These are phyloP conservation scores for Tinea semifulvella DNA, from an alignment of 2,888 invertebrate species.

Conservation along the genomic window DNA sequence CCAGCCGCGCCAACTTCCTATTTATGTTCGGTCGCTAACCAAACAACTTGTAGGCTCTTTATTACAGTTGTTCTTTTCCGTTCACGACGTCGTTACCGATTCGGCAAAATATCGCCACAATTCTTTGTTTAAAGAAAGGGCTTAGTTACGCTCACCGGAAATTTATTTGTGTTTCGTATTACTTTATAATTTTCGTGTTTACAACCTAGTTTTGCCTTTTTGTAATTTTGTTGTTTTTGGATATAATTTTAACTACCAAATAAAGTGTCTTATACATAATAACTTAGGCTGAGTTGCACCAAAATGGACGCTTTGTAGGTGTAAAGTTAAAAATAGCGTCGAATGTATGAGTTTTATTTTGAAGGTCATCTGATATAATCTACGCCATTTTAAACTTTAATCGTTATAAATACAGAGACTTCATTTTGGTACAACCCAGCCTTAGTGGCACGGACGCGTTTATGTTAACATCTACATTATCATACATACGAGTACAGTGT, in stretches of 20 bases:
- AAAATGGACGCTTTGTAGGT: too few relatives aligned
- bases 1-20: slow-evolving; percentile 35
- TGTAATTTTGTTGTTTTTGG: neutral
- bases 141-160: slow-evolving; percentile 5
- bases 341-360: too few relatives aligned
- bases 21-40: slow-evolving; percentile 56
- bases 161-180: slow-evolving; percentile 9
- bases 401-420: too few relatives aligned
- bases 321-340: too few relatives aligned
- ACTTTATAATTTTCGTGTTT: slow-evolving; percentile 21
- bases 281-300: too few relatives aligned
- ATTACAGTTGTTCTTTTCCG: slow-evolving; percentile 63
- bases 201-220: neutral
- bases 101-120: slow-evolving; percentile 51
- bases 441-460: too few relatives aligned
- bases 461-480: too few relatives aligned
- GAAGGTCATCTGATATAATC: too few relatives aligned
- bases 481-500: too few relatives aligned
- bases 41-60: slow-evolving; percentile 65
- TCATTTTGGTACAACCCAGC: too few relatives aligned
- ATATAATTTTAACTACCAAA: neutral
- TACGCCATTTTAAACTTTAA: too few relatives aligned
- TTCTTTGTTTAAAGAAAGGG: slow-evolving; percentile 17
- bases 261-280: too few relatives aligned
- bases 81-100: slow-evolving; percentile 50